phyloP scores from a whole-genome alignment of 1,140 invertebrate species.

The Harpegnathos saltator region DNA sequence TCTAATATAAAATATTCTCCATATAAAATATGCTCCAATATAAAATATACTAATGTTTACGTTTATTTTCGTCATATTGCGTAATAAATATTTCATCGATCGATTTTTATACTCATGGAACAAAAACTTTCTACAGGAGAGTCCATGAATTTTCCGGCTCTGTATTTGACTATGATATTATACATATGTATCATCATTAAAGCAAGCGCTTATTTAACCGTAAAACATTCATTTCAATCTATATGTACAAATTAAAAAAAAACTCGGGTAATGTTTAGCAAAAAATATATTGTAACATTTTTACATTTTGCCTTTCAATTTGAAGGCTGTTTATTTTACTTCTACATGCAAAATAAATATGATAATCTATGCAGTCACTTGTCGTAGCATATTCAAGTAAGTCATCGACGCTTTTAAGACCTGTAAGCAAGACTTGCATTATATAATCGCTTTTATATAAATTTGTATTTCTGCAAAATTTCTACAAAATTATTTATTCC shows the following conservation, averaged over 20 bases:
- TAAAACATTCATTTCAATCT: slow-evolving; percentile 65
- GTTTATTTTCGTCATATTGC: neutral
- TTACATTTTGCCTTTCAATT: neutral
- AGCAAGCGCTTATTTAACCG: slow-evolving; percentile 58
- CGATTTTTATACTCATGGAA: slow-evolving; percentile 62
- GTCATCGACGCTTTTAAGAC: slow-evolving; percentile 59
- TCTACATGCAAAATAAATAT: neutral
- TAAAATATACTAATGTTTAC: slow-evolving; percentile 1
- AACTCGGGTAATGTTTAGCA: neutral
- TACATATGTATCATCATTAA: slow-evolving; percentile 72
- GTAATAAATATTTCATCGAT: neutral
- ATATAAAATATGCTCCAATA: slow-evolving; percentile 71
- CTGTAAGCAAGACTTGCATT: slow-evolving; percentile 29
- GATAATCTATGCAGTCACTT: slow-evolving; percentile 13
- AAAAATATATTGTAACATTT: neutral
- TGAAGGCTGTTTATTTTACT: neutral
- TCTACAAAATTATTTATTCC: neutral
- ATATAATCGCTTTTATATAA: slow-evolving; percentile 2
- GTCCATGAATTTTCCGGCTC: slow-evolving; percentile 73
- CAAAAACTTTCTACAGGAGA: slow-evolving; percentile 74
- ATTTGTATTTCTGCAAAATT: neutral
- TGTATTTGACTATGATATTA: slow-evolving; percentile 68
- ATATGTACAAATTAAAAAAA: slow-evolving; percentile 67
- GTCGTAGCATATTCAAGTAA: slow-evolving; percentile 65
- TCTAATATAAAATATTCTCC: no score